Evolutionary conservation across 64 coral and sea anemone genomes (phyloP), one percentile per base, ranked within the genome.

Genomic region (Platygyra sinensis): DNA sequence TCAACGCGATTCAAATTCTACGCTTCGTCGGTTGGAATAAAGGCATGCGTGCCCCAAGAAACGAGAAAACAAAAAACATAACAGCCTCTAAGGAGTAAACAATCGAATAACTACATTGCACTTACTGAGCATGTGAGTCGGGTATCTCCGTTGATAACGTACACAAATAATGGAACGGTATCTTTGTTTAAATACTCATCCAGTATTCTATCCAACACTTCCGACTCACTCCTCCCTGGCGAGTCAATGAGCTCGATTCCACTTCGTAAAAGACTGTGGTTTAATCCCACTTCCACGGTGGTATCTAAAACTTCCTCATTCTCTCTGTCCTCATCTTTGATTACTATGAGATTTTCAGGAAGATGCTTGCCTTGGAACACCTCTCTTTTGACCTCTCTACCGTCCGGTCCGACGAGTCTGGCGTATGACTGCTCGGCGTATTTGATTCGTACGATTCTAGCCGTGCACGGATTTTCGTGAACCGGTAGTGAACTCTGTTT

Each of bases 201-300:
- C 24, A 92, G 59, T 24, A 92, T 60, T 10, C 46, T 83, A 18
- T 92, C 81, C 54, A 92, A 67, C 0, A 31, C 90, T 0, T 86
- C 81, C 1, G 74, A 86, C 63, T 92, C 90, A 24, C 71, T 69
- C 20, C 75, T 83, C 60, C 90, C 90, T 15, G 90, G 90, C 0
- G 90, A 92, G 83, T 92, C 90, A 49, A 92, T 86, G 13, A 92
- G 61, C 49, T 92, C 81, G 14, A 92, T 78, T 65, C 90, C 90
- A 86, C 81, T 73, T 52, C 42, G 8, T 0, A 92, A 72, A 14
- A 92, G 69, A 20, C 77, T 3, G 62, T 92, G 73, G 13, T 86
- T 51, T 17, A 92, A 24, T 78, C 90, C 90, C 12, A 92, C 73
- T 30, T 92, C 90, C 4, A 92, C 90, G 14, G 30, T 86, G 8